phyloP scores from a whole-genome alignment of 2,888 invertebrate genomes.

The Coleophora deauratella region DNA sequence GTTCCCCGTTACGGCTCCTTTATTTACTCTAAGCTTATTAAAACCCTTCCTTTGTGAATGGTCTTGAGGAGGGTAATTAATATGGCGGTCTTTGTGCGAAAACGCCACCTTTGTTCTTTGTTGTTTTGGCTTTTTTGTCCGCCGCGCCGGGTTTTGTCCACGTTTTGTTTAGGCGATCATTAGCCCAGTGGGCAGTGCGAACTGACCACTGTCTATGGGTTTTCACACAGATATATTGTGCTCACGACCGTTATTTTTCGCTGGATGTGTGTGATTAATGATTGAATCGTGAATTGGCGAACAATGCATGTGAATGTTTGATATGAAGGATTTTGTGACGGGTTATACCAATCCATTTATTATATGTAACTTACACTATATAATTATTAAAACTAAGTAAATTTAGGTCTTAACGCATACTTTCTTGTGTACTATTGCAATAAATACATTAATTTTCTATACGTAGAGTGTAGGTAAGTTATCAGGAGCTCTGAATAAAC shows the following conservation, averaged over 20 bases:
- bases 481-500: too few relatives aligned
- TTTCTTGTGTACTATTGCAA: too few relatives aligned
- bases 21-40: constrained; percentile 70
- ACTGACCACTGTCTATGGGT: constrained; percentile 44
- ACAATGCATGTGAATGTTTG: background rate
- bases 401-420: too few relatives aligned
- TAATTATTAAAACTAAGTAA: too few relatives aligned
- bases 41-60: constrained; percentile 57
- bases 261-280: constrained; percentile 29
- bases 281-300: constrained; percentile 8
- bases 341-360: too few relatives aligned
- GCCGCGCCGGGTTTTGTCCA: constrained; percentile 36
- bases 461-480: too few relatives aligned
- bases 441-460: too few relatives aligned
- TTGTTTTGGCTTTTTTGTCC: constrained; percentile 47
- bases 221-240: constrained; percentile 51
- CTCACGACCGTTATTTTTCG: constrained; percentile 40
- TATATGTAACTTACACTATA: too few relatives aligned
- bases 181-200: constrained; percentile 61
- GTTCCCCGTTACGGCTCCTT: constrained; percentile 46
- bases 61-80: constrained; percentile 67
- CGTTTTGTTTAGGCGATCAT: constrained; percentile 60
- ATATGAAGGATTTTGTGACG: too few relatives aligned
- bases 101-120: constrained; percentile 53
- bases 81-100: constrained; percentile 63